Conservation (phyloP, 2,113 vertebrate species). For the Urocynchramus pylzowi region DNA sequence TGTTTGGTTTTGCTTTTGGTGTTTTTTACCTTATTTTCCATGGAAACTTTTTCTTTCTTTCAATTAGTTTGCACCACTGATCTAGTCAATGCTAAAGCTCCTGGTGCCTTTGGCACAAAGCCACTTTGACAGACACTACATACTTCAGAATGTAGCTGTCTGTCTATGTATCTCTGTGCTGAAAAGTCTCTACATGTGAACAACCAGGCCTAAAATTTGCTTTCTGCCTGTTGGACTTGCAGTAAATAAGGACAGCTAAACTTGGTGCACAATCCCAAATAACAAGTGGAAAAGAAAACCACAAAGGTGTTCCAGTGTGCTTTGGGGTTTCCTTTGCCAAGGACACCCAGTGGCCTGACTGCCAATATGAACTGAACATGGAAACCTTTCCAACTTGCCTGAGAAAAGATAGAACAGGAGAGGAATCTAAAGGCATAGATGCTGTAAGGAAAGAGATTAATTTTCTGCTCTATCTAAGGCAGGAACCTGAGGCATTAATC, state of each 20-base stretch:
- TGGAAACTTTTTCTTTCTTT: neutral
- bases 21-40: neutral
- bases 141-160: neutral
- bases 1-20: neutral
- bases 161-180: neutral
- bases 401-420: neutral
- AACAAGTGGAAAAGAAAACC: conserved; percentile 1
- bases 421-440: neutral
- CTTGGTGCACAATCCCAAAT: neutral
- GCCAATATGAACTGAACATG: neutral
- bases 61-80: neutral
- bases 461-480: neutral
- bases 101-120: neutral
- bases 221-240: neutral
- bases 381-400: neutral
- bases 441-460: neutral
- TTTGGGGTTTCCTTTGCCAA: conserved; percentile 15
- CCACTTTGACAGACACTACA: too few relatives aligned
- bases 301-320: neutral
- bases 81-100: neutral
- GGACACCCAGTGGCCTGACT: conserved; percentile 12
- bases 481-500: neutral
- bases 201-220: neutral
- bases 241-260: neutral
- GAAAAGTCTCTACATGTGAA: neutral